Evolutionary conservation across 2,797 vertebrate genomes (phyloP).

Genomic region (Gallinago nigripennis): DNA sequence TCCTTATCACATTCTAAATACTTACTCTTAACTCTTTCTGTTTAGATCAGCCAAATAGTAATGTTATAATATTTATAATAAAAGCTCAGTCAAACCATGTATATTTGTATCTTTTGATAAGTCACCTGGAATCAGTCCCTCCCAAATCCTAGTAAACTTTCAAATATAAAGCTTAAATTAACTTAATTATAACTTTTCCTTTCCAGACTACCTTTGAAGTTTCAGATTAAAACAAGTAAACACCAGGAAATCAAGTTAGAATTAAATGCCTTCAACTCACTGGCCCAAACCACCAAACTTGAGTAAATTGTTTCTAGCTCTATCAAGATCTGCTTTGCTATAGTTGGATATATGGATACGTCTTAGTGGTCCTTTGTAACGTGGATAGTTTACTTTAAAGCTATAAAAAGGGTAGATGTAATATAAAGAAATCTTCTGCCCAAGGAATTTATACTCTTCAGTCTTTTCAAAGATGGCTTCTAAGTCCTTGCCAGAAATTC

Average conservation of each 20-base stretch:
- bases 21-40: background rate
- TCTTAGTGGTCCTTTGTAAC: background rate
- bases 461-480: slow-evolving; percentile 18
- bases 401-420: background rate
- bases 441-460: background rate
- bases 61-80: background rate
- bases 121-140: background rate
- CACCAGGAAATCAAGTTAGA: background rate
- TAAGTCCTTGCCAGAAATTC: slow-evolving; percentile 16
- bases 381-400: background rate
- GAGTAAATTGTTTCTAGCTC: background rate
- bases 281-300: background rate
- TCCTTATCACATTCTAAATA: background rate
- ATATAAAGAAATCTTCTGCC: background rate
- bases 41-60: background rate
- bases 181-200: slow-evolving; percentile 37
- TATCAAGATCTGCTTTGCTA: background rate
- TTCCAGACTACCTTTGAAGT: slow-evolving; percentile 45
- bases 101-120: background rate
- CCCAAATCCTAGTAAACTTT: background rate
- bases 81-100: background rate
- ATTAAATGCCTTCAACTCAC: background rate
- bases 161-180: slow-evolving; percentile 16
- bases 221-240: slow-evolving; percentile 13
- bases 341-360: background rate